Percentiles rank a stretch among this genome's conserved stretches.
These are phyloP conservation scores for Pyrocephalus nanus DNA, from an alignment of 2,797 vertebrate genomes.

Conservation along the genomic window DNA sequence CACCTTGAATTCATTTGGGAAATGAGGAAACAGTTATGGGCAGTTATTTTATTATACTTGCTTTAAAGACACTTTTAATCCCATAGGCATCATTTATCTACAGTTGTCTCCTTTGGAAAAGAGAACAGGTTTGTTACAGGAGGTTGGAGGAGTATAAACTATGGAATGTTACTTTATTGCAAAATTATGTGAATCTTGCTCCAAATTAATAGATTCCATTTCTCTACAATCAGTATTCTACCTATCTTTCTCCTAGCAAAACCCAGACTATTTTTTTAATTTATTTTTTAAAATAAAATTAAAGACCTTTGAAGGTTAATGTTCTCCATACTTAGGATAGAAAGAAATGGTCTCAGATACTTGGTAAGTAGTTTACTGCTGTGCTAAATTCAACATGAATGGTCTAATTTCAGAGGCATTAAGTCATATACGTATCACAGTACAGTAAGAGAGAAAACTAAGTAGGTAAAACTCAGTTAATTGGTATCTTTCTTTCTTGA, in stretches of 20 bases:
- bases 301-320: background rate
- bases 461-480: background rate
- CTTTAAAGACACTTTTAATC: background rate
- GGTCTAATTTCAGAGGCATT: background rate
- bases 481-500: constrained; percentile 34
- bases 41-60: background rate
- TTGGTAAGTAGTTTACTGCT: background rate
- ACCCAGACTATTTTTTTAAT: background rate
- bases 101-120: background rate
- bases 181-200: background rate
- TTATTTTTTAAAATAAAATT: background rate
- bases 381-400: background rate
- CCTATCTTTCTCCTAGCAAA: background rate
- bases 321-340: background rate
- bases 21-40: background rate
- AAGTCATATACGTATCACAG: background rate
- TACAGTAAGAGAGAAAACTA: background rate
- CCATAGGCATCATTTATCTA: background rate
- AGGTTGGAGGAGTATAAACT: background rate
- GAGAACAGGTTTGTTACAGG: background rate
- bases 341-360: background rate
- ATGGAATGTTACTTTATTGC: background rate
- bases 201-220: background rate
- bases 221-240: background rate
- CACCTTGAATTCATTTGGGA: background rate